Conservation (phyloP, 1,140 invertebrate species). For the Vanessa atalanta region DNA sequence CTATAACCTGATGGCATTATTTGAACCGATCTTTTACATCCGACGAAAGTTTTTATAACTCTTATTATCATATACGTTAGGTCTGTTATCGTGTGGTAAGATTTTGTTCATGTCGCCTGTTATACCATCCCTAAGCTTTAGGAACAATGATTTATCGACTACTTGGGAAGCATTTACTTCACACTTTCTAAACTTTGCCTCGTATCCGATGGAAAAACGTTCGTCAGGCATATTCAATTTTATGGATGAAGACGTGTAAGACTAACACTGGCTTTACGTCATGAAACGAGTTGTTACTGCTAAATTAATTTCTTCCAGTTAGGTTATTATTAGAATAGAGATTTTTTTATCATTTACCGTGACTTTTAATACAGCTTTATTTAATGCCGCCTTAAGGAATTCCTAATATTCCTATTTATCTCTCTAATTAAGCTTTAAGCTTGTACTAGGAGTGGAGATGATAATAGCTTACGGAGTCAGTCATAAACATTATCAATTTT, state of each 20-base stretch:
- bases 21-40: conserved; percentile 38
- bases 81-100: background rate
- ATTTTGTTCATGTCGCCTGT: conserved; percentile 6
- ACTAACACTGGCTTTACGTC: background rate
- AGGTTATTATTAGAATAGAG: too few species aligned
- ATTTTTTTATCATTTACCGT: too few species aligned
- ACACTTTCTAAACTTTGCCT: conserved; percentile 51
- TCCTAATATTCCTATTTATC: too few species aligned
- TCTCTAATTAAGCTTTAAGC: too few species aligned
- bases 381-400: too few species aligned
- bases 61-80: conserved; percentile 1
- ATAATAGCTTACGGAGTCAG: too few species aligned
- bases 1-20: conserved; percentile 57
- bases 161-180: conserved; percentile 61
- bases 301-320: too few species aligned
- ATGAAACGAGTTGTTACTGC: background rate
- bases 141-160: conserved; percentile 69
- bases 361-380: too few species aligned
- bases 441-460: too few species aligned
- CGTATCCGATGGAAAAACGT: conserved; percentile 44
- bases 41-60: background rate
- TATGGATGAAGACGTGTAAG: conserved; percentile 22
- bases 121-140: conserved; percentile 48
- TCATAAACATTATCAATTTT: too few species aligned
- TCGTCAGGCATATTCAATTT: conserved; percentile 46